phyloP scores from a whole-genome alignment of 2,113 vertebrate species.

The Otolemur garnettii region DNA sequence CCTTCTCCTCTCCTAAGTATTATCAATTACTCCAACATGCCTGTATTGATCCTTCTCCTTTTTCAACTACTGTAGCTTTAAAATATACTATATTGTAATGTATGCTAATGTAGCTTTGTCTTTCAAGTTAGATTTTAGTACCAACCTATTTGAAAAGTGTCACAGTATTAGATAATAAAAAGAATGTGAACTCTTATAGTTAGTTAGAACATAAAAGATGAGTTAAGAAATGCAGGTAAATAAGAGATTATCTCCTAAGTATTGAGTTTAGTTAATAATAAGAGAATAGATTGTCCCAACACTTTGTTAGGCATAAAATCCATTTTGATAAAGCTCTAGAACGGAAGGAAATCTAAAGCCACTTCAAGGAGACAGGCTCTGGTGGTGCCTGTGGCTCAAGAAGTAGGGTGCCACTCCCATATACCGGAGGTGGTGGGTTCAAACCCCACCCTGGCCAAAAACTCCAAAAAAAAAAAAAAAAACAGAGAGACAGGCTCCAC shows the following conservation, averaged over 20 bases:
- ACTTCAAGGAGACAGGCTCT: background rate
- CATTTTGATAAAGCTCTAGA: background rate
- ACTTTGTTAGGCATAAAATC: background rate
- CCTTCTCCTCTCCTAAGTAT: background rate
- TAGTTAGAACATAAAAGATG: background rate
- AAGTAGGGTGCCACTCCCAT: too few relatives aligned
- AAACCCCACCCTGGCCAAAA: too few relatives aligned
- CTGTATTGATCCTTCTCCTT: background rate
- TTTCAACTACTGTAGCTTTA: background rate
- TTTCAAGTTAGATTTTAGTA: slow-evolving; percentile 25
- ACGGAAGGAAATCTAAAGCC: background rate
- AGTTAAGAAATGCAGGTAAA: background rate
- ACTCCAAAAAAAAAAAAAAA: too few relatives aligned
- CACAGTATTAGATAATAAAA: background rate
- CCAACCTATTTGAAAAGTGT: background rate
- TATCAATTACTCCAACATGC: background rate
- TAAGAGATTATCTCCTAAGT: background rate
- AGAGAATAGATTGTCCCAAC: background rate
- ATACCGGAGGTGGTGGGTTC: too few relatives aligned
- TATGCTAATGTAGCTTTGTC: background rate
- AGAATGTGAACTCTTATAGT: background rate
- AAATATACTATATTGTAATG: background rate
- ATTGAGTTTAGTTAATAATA: background rate
- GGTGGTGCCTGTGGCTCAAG: too few relatives aligned
- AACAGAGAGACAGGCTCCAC: background rate